These are phyloP conservation scores for Ylistrum balloti DNA, from an alignment of 1,140 invertebrate species.

Conservation along the genomic window DNA sequence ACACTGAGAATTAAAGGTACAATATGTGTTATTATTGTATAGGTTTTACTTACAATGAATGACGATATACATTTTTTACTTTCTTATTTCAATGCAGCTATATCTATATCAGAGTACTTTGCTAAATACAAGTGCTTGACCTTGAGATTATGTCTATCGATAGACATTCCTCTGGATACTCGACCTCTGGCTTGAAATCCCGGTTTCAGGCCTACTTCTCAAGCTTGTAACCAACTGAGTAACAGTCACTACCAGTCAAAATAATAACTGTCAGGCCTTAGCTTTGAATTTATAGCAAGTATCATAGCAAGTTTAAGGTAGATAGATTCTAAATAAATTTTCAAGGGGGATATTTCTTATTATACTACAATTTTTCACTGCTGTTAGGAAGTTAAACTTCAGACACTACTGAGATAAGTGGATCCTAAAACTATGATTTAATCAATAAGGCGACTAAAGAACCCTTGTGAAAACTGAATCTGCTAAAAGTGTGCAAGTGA, in stretches of 20 bases:
- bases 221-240: not conserved
- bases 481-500: no score
- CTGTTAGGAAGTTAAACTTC: not conserved
- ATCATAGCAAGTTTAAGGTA: not conserved
- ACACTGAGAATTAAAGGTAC: no score
- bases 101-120: not conserved
- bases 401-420: not conserved
- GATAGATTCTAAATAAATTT: not conserved
- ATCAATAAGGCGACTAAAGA: no score
- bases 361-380: not conserved
- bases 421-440: not conserved
- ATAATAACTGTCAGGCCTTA: not conserved
- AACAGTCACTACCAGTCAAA: not conserved
- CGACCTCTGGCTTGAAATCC: not conserved
- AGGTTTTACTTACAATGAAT: no score
- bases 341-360: not conserved
- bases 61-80: no score
- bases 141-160: not conserved
- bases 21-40: no score
- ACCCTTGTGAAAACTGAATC: no score
- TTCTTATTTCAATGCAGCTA: not conserved
- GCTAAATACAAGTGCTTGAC: not conserved
- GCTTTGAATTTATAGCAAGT: not conserved
- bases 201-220: constrained; percentile 4
- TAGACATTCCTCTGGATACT: constrained; percentile 15